Conservation (phyloP, 1,140 invertebrate species). For the Cyphomyrmex costatus region DNA sequence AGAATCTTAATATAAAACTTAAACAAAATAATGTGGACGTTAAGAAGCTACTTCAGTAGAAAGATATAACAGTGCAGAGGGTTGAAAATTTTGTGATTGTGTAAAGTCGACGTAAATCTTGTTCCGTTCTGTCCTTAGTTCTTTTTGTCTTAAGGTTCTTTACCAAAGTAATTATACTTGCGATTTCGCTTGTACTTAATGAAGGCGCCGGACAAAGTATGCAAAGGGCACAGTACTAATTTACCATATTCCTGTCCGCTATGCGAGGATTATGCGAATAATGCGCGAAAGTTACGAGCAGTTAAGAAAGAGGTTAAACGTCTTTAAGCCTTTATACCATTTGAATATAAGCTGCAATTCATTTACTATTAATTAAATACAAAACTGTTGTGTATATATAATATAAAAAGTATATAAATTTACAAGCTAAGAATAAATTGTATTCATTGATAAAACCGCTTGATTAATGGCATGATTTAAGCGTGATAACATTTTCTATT, state of each 20-base stretch:
- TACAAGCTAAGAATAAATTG: background rate
- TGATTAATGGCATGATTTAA: background rate
- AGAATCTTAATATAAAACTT: background rate
- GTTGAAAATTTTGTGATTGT: slow-evolving; percentile 6
- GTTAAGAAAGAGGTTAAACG: slow-evolving; percentile 35
- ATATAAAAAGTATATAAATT: background rate
- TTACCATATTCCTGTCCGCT: slow-evolving; percentile 53
- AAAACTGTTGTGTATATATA: background rate
- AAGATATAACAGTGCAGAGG: background rate
- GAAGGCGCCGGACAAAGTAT: slow-evolving; percentile 49
- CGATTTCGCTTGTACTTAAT: slow-evolving; percentile 53
- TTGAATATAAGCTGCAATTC: slow-evolving; percentile 29
- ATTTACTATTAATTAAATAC: slow-evolving; percentile 12
- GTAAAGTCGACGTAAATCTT: slow-evolving; percentile 20
- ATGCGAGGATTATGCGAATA: slow-evolving; percentile 59
- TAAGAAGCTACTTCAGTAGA: background rate
- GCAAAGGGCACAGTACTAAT: slow-evolving; percentile 62
- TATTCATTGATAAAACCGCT: slow-evolving; percentile 1
- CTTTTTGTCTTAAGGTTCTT: slow-evolving; percentile 40
- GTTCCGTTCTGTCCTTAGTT: slow-evolving; percentile 21
- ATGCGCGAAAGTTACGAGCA: slow-evolving; percentile 60
- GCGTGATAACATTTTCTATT: slow-evolving; percentile 1
- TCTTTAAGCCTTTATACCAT: slow-evolving; percentile 33
- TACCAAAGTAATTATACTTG: slow-evolving; percentile 57
- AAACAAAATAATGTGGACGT: background rate